Evolutionary conservation across 2,888 invertebrate genomes (phyloP), one percentile per base, ranked within the genome.

Genomic region (Drosophila monieri): DNA sequence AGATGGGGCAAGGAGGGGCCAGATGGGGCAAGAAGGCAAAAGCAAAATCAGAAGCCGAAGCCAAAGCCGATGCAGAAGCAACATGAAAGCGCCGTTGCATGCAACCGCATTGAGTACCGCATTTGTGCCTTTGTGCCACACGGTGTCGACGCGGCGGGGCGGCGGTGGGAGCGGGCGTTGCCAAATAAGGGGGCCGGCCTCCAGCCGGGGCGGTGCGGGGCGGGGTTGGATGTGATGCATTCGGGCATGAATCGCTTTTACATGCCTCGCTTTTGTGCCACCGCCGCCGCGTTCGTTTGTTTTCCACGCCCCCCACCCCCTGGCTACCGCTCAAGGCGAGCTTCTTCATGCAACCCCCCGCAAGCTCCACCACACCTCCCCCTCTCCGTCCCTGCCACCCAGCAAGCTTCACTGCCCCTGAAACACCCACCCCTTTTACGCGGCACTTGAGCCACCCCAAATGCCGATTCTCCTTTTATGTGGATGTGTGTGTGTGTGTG

Each of bases 51-150:
- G 10, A 39, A 39, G 15, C 39, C 15, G 15, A 39, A 39, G 15
- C 39, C 35, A 48, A 56, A 44, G 64, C 10, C 1, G 55, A 53
- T 37, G 67, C 54, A 46, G 57, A 44, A 56, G 78, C 74, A 74
- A 80, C 85, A 78, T 85, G 74, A 86, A 83, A 83, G 83, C 85
- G 72, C 62, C 76, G 85, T 81, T 83, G 87, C 85, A 83, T 83
- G 83, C 83, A 83, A 83, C 83, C 83, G 78, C 80, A 83, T 74
- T 74, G 73, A 86, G 78, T 84, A 74, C 76, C 70, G 70, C 80
- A 85, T 68, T 71, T 85, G 73, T 80, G 83, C 87, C 74, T 83
- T 86, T 86, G 83, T 86, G 67, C 43, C 71, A 57, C 69, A 48
- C 9, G 27, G 27, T 27, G 27, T 27, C 27, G 61, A 51, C 65